Evolutionary conservation across 2,113 vertebrate species (phyloP).

Genomic region (Kryptolebias marmoratus): DNA sequence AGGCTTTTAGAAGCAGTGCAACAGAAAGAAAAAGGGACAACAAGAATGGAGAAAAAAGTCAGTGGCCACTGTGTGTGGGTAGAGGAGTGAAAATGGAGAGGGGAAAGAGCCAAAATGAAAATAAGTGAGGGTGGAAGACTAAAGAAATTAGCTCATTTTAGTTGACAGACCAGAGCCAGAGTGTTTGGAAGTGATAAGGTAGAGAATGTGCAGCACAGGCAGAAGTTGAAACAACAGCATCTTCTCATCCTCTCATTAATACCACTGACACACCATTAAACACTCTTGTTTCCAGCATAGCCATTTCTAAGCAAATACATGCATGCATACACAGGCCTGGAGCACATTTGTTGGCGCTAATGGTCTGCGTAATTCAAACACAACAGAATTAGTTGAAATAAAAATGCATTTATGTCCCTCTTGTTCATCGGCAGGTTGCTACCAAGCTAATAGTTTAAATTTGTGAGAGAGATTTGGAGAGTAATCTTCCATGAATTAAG

Average conservation of each 20-base stretch:
- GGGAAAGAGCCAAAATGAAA: conserved; percentile 46
- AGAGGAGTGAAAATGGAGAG: conserved; percentile 16
- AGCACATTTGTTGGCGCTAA: conserved; percentile 64
- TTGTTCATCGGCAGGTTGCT: conserved; percentile 58
- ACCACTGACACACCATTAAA: conserved; percentile 56
- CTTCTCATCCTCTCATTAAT: conserved; percentile 63
- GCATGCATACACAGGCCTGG: conserved; percentile 20
- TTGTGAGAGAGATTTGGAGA: conserved; percentile 48
- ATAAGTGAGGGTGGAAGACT: conserved; percentile 59
- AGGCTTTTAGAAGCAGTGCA: conserved; percentile 49
- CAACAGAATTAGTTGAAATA: conserved; percentile 66
- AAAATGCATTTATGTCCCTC: conserved; percentile 55
- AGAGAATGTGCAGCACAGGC: conserved; percentile 49
- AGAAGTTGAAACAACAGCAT: conserved; percentile 54
- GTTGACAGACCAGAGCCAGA: conserved; percentile 65
- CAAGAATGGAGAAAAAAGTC: conserved; percentile 12
- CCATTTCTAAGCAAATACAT: conserved; percentile 50
- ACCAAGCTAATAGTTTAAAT: conserved; percentile 48
- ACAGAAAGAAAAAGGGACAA: conserved; percentile 20
- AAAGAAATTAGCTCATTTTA: conserved; percentile 71
- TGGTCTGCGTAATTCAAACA: conserved; percentile 73
- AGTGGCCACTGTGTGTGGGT: conserved; percentile 45
- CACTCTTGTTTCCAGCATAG: conserved; percentile 57
- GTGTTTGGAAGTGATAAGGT: conserved; percentile 74
- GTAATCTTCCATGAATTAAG: conserved; percentile 52